Evolutionary conservation across 2,797 vertebrate genomes (phyloP), one percentile per base, ranked within the genome.

Genomic region (Eidolon dupreanum): DNA sequence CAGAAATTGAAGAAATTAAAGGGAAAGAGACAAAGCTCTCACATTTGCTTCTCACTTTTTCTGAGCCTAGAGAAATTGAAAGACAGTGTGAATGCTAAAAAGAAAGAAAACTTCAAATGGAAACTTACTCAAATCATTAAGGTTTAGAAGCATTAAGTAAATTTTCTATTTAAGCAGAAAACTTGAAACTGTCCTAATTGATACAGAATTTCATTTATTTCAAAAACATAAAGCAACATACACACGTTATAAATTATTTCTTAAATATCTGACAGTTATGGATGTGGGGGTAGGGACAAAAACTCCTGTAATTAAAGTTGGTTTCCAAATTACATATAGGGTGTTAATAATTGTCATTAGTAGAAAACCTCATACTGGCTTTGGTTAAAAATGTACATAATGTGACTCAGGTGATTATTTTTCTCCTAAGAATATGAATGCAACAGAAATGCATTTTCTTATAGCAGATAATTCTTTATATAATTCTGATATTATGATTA

Each of bases 401-500:
- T 31, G 38, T 91, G 51, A 81, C 49, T 93, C 71, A 77, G 51
- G 92, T 75, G 87, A 78, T 75, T 70, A 59, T 51, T 89, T 96
- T 87, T 26, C 19, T 28, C 71, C 53, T 65, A 26, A 46, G 55
- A 84, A 71, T 66, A 66, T 53, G 12, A 95, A 84, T 3, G 43
- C 63, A 90, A 89, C 12, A 74, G 24, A 94, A 92, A 66, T 74
- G 51, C 31, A 66, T 87, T 83, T 96, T 94, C 59, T 81, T 81
- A 75, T 5, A 95, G 75, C 46, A 92, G 71, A 95, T 53, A 95
- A 53, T 55, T 8, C 17, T 92, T 95, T 86, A 84, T 8, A 53
- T 84, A 92, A 81, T 95, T 38, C 38, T 90, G 79, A 90, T 93
- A 96, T 90, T 96, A 94, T 92, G 63, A 79, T 92, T 51, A 74